Evolutionary conservation across 92 coral and sea anemone species (phyloP), one percentile per base, ranked within the genome.

Genomic region (Heliopora coerulea): DNA sequence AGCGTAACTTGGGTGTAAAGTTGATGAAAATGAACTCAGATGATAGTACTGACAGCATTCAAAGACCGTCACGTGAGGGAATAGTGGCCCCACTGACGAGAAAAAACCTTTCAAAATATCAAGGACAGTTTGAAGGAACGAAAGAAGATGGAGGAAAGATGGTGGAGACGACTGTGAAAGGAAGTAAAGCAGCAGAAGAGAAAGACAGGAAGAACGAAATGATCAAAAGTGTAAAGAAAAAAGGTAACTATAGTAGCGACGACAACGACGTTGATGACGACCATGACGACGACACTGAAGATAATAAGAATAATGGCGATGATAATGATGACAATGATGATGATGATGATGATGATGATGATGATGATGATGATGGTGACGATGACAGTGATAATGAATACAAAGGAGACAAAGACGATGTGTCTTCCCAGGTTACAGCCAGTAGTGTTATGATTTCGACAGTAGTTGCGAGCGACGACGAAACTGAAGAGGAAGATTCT

Each of bases 401-500:
- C 30, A 46, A 23, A 0, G 14, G 27, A 0, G 68, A 77, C 8
- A 34, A 11, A 29, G 72, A 56, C 60, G 70, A 40, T 66, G 65
- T 49, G 10, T 23, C 26, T 10, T 52, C 72, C 39, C n/a, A n/a
- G n/a, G 39, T 14, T 31, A 59, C 65, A 56, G 17, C 28, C 65
- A 8, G 27, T 44, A 60, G 27, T 33, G 49, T 69, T 37, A 59
- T 44, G 11, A 20, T 49, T 29, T 69, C 64, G n/a, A 73, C 78
- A 12, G 84, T 73, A 2, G 82, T 73, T 26, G 75, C 49, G 5
- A 66, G 75, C 24, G 82, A 82, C 17, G 89, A 81, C 14, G 84
- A 86, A 24, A 82, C 73, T 21, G 86, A 83, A 24, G 81, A 73
- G 52, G 82, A 82, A 24, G 74, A 33, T 26, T 79, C 79, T 19